Base-by-base conservation (phyloP, 2,888 invertebrate species). In the Sepioteuthis lessoniana region DNA sequence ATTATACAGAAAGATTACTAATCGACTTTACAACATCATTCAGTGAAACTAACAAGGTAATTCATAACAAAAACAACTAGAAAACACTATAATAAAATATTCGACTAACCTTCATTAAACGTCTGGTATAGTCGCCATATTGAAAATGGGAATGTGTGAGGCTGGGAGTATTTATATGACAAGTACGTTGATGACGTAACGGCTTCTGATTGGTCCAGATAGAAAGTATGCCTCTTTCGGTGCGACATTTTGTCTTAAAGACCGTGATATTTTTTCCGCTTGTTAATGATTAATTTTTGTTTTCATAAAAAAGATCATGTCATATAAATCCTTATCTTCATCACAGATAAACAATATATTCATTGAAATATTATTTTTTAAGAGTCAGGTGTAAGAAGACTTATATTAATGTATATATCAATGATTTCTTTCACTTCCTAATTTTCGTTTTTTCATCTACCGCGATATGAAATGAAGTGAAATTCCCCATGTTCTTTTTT, bases 101-200 rank as follows among this genome's bases (percentile, higher is more conserved):
- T 25, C n/a, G 1, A 76, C 76, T 76, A 76, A 76, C 76, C 76
- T 76, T 55, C 55, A 55, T 55, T 55, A 10, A 76, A 13, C 16
- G n/a, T 76, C 16, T n/a, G 76, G 16, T 76, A 76, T 10, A 76
- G 76, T 76, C 31, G 76, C 76, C 76, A 76, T 76, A 35, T 76
- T 76, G 76, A 13, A 76, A 76, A 76, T 16, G 13, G 76, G 10
- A n/a, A 4, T 3, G n/a, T n/a, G 76, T 76, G n/a, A 10, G n/a
- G 76, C 76, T 76, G 76, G n/a, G 35, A n/a, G 76, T 76, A 76
- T 76, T 76, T 76, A 76, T 76, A 76, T 76, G 76, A 76, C n/a
- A 76, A 13, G n/a, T 76, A 13, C n/a, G 16, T 35, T n/a, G 0
- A n/a, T 76, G 76, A 76, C 76, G 76, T 76, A n/a, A 16, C n/a